A percentile compares a stretch with the other conserved stretches of the same genome.
Conservation (phyloP, 1,140 invertebrate species). For the Lucilia sericata region DNA sequence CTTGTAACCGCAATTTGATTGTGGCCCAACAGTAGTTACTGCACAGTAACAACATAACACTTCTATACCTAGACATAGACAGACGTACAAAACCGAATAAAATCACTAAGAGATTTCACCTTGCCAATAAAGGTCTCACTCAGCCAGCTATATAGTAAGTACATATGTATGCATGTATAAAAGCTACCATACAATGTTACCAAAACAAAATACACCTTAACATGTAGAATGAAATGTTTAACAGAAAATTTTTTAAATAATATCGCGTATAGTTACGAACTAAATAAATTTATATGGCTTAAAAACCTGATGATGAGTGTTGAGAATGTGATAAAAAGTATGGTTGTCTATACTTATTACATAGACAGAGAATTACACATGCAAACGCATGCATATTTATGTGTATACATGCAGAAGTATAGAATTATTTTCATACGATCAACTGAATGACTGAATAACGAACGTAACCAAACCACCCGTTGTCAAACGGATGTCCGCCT, state of each 20-base stretch:
- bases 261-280: background rate
- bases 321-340: constrained; percentile 33
- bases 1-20: constrained; percentile 49
- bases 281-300: constrained; percentile 8
- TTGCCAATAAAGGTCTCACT: constrained; percentile 36
- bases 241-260: background rate
- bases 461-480: constrained; percentile 39
- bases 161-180: background rate
- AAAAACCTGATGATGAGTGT: constrained; percentile 40
- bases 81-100: constrained; percentile 17
- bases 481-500: constrained; percentile 48
- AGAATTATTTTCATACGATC: background rate
- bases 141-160: background rate
- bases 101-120: constrained; percentile 47
- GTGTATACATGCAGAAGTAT: background rate
- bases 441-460: background rate
- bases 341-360: background rate
- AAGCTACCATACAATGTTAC: background rate
- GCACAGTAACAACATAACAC: background rate
- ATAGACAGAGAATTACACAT: too few species aligned
- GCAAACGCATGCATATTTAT: background rate
- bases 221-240: background rate
- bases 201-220: background rate
- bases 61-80: background rate
- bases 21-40: constrained; percentile 44